Evolutionary conservation across 1,140 invertebrate genomes (phyloP).

Genomic region (Solen grandis): DNA sequence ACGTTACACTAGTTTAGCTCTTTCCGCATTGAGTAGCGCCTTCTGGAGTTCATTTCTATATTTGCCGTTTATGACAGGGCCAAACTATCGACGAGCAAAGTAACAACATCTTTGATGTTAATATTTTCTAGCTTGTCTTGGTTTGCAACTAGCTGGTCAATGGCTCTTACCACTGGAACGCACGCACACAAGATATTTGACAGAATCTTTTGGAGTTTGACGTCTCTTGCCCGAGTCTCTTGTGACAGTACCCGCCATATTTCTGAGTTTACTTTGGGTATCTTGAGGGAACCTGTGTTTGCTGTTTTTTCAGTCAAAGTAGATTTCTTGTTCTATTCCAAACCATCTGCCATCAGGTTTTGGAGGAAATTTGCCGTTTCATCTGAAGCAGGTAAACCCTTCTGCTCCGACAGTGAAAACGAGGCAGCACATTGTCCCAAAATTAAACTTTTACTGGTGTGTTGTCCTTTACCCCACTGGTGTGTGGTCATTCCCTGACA

Average conservation of each 20-base stretch:
- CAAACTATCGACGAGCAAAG: conserved; percentile 14
- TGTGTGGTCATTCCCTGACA: conserved; percentile 5
- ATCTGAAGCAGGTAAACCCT: background rate
- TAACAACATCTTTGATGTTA: conserved; percentile 10
- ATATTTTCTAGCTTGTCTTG: background rate
- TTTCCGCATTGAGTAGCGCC: conserved; percentile 1
- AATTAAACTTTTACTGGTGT: background rate
- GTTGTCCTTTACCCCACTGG: background rate
- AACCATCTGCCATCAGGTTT: background rate
- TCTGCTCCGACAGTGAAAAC: background rate
- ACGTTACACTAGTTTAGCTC: conserved; percentile 11
- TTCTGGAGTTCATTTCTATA: conserved; percentile 15
- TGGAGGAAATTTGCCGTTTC: conserved; percentile 5
- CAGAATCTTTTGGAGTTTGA: conserved; percentile 4
- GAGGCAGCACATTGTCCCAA: conserved; percentile 17
- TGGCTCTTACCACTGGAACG: conserved; percentile 2
- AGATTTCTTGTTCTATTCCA: background rate
- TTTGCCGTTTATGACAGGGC: background rate
- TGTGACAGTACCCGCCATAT: conserved; percentile 18
- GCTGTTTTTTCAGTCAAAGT: background rate
- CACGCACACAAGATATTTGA: conserved; percentile 9
- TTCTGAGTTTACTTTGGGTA: conserved; percentile 13
- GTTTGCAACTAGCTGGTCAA: too few relatives aligned
- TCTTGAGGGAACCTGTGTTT: background rate
- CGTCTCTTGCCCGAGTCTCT: background rate